Evolutionary conservation across 2,113 vertebrate genomes (phyloP).

Genomic region (Tachysurus vachellii): DNA sequence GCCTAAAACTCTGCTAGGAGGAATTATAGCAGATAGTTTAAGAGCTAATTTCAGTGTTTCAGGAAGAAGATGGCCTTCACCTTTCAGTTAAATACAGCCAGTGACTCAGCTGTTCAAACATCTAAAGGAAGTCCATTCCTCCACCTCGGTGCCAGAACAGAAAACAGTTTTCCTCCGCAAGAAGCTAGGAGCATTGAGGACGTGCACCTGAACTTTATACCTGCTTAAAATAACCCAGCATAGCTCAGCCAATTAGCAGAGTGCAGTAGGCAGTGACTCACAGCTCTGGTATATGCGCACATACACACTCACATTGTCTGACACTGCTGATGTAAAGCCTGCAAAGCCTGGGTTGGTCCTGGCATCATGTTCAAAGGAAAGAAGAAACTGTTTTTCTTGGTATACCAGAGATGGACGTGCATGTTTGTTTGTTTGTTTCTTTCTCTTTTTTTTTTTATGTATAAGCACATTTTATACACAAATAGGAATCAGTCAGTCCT

Average conservation of each 20-base stretch:
- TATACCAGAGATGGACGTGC: background rate
- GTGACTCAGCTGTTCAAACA: too few species aligned
- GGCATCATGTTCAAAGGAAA: background rate
- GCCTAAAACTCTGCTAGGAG: too few species aligned
- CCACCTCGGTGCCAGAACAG: too few species aligned
- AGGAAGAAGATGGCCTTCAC: too few species aligned
- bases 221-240: constrained; percentile 63
- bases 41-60: too few species aligned
- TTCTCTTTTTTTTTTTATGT: background rate
- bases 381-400: background rate
- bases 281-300: constrained; percentile 18
- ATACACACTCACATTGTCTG: constrained; percentile 19
- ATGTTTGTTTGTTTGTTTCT: too few species aligned
- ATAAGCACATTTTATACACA: too few species aligned
- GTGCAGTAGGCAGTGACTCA: constrained; percentile 54
- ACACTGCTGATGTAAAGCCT: background rate
- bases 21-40: background rate
- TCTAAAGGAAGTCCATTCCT: too few species aligned
- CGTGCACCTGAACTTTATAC: constrained; percentile 56
- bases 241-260: constrained; percentile 50
- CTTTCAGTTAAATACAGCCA: too few species aligned
- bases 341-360: background rate
- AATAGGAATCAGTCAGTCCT: background rate
- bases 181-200: background rate
- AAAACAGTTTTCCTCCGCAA: too few species aligned